These are phyloP conservation scores for Fissipunctia ypsillon DNA, from an alignment of 2,888 invertebrate genomes.

Conservation along the genomic window DNA sequence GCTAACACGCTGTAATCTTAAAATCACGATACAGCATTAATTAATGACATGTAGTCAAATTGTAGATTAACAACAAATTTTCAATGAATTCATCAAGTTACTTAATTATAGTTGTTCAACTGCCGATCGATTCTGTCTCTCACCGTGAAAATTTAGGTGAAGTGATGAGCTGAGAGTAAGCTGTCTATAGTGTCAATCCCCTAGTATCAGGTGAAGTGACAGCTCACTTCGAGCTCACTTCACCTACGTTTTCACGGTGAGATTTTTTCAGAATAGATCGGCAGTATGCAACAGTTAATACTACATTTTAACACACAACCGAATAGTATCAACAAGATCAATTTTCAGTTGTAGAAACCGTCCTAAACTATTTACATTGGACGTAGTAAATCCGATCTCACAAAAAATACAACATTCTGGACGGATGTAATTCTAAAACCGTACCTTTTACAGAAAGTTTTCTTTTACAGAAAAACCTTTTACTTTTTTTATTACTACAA, in stretches of 20 bases:
- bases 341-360: conserved; percentile 44
- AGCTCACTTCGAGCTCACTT: too few species aligned
- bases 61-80: too few species aligned
- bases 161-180: too few species aligned
- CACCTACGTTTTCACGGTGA: too few species aligned
- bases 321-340: conserved; percentile 33
- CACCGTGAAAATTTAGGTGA: too few species aligned
- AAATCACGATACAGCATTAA: conserved; percentile 5
- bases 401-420: conserved; percentile 38
- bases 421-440: conserved; percentile 43
- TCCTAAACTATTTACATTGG: conserved; percentile 36
- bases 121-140: too few species aligned
- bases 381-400: conserved; percentile 35
- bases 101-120: conserved; percentile 8
- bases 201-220: too few species aligned
- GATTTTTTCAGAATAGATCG: too few species aligned
- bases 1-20: not conserved
- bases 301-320: conserved; percentile 19
- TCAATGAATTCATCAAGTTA: not conserved
- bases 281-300: too few species aligned
- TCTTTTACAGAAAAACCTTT: too few species aligned
- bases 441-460: conserved; percentile 38
- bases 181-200: too few species aligned
- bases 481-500: not conserved
- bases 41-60: not conserved